Evolutionary conservation across 2,113 vertebrate genomes (phyloP).

Genomic region (Sapajus apella): DNA sequence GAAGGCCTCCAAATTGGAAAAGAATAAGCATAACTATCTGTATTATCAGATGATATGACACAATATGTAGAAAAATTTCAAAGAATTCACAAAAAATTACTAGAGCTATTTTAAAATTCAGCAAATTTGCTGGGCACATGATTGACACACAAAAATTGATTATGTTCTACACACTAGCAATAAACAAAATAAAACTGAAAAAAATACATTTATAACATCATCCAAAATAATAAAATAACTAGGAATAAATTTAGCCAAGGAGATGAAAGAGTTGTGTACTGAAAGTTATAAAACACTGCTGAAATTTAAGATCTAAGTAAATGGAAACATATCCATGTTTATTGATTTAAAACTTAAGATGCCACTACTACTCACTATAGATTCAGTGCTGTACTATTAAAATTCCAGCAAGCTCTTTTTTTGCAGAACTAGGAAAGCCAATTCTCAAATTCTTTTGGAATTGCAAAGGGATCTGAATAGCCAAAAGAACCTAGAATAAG

Average conservation of each 20-base stretch:
- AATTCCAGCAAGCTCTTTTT: neutral
- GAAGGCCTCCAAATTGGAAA: neutral
- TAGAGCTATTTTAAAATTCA: neutral
- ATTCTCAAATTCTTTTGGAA: neutral
- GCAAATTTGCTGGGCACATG: neutral
- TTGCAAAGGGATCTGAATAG: neutral
- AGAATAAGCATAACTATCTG: neutral
- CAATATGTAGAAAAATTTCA: neutral
- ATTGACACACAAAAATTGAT: neutral
- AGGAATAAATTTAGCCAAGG: neutral
- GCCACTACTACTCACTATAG: neutral
- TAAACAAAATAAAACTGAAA: neutral
- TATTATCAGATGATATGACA: neutral
- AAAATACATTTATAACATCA: neutral
- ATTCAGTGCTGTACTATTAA: neutral
- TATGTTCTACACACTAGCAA: neutral
- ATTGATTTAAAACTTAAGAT: neutral
- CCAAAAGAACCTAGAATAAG: neutral
- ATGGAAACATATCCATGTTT: neutral
- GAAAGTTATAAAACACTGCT: neutral
- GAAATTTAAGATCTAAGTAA: neutral
- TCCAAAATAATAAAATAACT: neutral
- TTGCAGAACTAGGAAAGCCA: neutral
- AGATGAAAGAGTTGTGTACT: neutral
- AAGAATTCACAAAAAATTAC: neutral